Base-by-base conservation (phyloP, 2,888 invertebrate species). In the Zaprionus bogoriensis region DNA sequence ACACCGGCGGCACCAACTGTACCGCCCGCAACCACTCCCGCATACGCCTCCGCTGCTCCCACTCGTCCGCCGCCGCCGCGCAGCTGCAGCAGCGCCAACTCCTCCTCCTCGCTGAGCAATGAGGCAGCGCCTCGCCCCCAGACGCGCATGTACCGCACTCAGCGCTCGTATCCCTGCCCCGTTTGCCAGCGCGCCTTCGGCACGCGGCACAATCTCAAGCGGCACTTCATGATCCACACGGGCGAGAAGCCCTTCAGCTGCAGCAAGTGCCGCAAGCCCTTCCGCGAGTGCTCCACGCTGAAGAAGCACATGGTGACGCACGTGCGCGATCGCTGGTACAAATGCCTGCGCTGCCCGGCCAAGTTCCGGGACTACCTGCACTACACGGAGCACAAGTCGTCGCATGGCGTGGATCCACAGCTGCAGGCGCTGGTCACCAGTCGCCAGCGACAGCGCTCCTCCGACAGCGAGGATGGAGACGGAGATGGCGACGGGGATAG, bases 211-310 rank as follows among this genome's bases (percentile, higher is more conserved):
- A 91, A 91, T 69, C 86, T 91, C 0, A 90, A 90, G 50, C 89
- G 91, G 0, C 91, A 91, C 60, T 89, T 89, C 47, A 91, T 91
- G 91, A 91, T 91, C 17, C 91, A 91, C 57, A 91, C 91, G 0
- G 91, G 89, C 3, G 91, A 91, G 51, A 91, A 91, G 48, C 91
- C 91, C 0, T 91, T 89, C 58, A 88, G 85, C 53, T 91, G 91
- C 66, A 79, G 72, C 48, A 87, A 88, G 30, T 91, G 91, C 57
- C 88, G 89, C 28, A 90, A 90, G 65, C 88, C 89, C 0, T 91
- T 91, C 44, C 88, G 91, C 1, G 91, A 91, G 61, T 89, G 89
- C 61, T 90, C 90, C 6, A 91, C 91, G 0, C 73, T 91, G 0
- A 90, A 90, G 58, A 91, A 91, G 50, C 91, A 91, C 36, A 88